Conservation (phyloP, 2,113 vertebrate genomes). For the Dunckerocampus dactyliophorus region DNA sequence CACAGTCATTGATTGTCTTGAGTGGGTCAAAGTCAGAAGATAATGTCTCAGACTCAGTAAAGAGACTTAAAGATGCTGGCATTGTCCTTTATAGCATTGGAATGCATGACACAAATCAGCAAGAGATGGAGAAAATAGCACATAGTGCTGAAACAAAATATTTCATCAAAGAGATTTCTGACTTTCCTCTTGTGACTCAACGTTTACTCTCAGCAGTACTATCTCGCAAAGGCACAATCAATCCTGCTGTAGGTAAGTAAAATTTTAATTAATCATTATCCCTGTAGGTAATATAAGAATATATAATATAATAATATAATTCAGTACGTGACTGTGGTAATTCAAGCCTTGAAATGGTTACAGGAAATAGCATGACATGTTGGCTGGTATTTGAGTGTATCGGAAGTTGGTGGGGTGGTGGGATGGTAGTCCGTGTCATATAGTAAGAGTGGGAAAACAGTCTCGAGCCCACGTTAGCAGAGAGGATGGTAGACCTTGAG, state of each 20-base stretch:
- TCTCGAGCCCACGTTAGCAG: too few relatives aligned
- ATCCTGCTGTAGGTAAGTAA: slow-evolving; percentile 52
- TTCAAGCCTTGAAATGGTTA: too few relatives aligned
- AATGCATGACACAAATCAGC: slow-evolving; percentile 41
- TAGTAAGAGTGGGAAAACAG: too few relatives aligned
- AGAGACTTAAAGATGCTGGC: slow-evolving; percentile 49
- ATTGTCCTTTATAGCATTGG: slow-evolving; percentile 55
- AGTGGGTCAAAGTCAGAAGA: slow-evolving; percentile 63
- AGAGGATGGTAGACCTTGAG: too few relatives aligned
- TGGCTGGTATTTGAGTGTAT: too few relatives aligned
- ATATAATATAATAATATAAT: too few relatives aligned
- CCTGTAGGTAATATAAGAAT: background rate
- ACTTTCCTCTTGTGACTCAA: slow-evolving; percentile 49
- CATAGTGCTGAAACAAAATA: slow-evolving; percentile 34
- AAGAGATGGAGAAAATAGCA: slow-evolving; percentile 51
- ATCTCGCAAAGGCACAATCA: slow-evolving; percentile 24
- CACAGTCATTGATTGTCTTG: slow-evolving; percentile 66
- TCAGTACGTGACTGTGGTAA: background rate
- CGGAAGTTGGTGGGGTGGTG: too few relatives aligned
- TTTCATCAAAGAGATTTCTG: slow-evolving; percentile 47
- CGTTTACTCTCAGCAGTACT: slow-evolving; percentile 47
- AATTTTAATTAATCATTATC: background rate
- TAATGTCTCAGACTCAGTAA: slow-evolving; percentile 37
- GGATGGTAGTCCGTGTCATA: too few relatives aligned
- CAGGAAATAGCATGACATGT: too few relatives aligned